Evolutionary conservation across 2,113 vertebrate genomes (phyloP), one percentile per base, ranked within the genome.

Genomic region (Amphilophus citrinellus): DNA sequence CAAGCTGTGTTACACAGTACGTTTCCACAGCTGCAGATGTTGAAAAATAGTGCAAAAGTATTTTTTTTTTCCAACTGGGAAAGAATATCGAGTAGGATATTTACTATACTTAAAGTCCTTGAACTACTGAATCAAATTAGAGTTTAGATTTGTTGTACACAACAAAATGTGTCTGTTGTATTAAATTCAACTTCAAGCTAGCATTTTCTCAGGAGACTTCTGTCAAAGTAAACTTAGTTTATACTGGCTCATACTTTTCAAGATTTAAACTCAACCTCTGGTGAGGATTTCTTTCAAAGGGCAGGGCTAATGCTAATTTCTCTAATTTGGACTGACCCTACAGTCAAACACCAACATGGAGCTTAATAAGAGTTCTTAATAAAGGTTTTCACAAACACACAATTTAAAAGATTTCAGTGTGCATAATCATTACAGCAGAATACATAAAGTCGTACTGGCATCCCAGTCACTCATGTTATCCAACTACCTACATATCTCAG

Each of bases 381-480:
- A 15, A 30, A 18, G 8, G 7, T 15, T 79, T 83, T 35, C 35
- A 35, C 15, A 82, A 65, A 56, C 35, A 60, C 11, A 62, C 32
- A 75, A 73, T 84, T 78, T 30, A 80, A 85, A 66, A 77, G 84
- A 66, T n/a, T 66, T 56, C 6, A 32, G 56, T 42, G 78, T 79
- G 61, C 50, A 88, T 82, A 59, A 89, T 88, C 61, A 86, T 76
- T 81, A 71, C 53, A 78, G 10, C 60, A 79, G 20, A 85, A 87
- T 62, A 84, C 57, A 87, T 76, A 84, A 81, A 61, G 58, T 66
- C 61, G 4, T 60, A 47, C 61, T 77, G 59, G 77, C 71, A 86
- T 89, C 56, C 73, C 83, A 82, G 76, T 84, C 58, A 61, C 68
- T 91, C 66, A 88, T 65, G 32, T 71, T 82, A 61, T 39, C 58